Conservation (phyloP, 2,797 vertebrate species). For the Sciurus carolinensis region DNA sequence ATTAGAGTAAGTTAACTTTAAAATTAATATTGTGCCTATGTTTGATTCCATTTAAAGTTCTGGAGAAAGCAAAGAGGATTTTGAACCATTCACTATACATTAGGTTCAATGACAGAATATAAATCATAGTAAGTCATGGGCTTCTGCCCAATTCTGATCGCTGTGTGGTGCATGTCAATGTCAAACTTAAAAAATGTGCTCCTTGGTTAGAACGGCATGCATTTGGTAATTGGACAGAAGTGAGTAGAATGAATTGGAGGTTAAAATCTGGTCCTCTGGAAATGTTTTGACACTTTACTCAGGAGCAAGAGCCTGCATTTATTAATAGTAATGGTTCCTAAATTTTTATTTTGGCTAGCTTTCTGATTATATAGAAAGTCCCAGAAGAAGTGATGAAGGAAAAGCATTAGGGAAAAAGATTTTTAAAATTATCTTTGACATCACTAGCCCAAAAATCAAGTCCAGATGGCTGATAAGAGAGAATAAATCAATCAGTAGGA, state of each 20-base stretch:
- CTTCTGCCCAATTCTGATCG: slow-evolving; percentile 73
- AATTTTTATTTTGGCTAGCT: slow-evolving; percentile 77
- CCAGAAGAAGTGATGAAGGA: slow-evolving; percentile 52
- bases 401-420: slow-evolving; percentile 67
- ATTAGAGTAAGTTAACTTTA: slow-evolving; percentile 81
- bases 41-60: slow-evolving; percentile 73
- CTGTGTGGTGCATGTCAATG: slow-evolving; percentile 69
- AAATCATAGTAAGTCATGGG: slow-evolving; percentile 80
- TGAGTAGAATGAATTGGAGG: slow-evolving; percentile 56
- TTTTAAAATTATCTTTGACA: slow-evolving; percentile 69
- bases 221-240: slow-evolving; percentile 75
- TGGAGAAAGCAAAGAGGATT: slow-evolving; percentile 66
- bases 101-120: slow-evolving; percentile 77
- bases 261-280: slow-evolving; percentile 72
- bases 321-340: slow-evolving; percentile 67
- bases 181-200: slow-evolving; percentile 68
- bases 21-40: slow-evolving; percentile 81
- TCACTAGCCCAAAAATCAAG: slow-evolving; percentile 50
- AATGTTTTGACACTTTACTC: slow-evolving; percentile 75
- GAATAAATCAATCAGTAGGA: slow-evolving; percentile 42
- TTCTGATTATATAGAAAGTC: slow-evolving; percentile 57
- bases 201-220: slow-evolving; percentile 28
- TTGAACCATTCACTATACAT: slow-evolving; percentile 73
- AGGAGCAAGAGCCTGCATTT: slow-evolving; percentile 64
- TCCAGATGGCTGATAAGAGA: slow-evolving; percentile 56